Conservation (phyloP, 2,888 invertebrate species). For the Harpalus rufipes region DNA sequence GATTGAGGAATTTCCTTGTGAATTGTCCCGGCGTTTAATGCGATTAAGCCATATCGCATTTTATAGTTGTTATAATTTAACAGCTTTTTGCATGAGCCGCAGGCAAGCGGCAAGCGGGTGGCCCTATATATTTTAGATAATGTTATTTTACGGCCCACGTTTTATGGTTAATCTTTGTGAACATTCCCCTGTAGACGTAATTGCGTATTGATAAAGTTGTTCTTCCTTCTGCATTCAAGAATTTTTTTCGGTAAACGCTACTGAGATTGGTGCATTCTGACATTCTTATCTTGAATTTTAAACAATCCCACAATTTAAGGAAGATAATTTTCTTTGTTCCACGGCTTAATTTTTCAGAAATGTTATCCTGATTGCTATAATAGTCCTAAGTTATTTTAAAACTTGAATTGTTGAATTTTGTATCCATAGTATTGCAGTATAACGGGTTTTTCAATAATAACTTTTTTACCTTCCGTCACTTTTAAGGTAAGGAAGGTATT, state of each 20-base stretch:
- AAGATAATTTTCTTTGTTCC: slow-evolving; percentile 15
- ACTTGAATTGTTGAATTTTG: background rate
- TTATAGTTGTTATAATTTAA: slow-evolving; percentile 67
- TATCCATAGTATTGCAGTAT: no score
- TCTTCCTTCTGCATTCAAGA: slow-evolving; percentile 21
- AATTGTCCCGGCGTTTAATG: slow-evolving; percentile 65
- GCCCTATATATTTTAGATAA: slow-evolving; percentile 67
- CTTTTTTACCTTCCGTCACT: no score
- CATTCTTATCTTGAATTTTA: slow-evolving; percentile 10
- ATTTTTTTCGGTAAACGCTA: slow-evolving; percentile 11
- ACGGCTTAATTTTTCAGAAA: background rate
- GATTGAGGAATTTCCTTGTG: slow-evolving; percentile 62
- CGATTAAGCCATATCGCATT: slow-evolving; percentile 67
- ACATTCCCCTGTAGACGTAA: slow-evolving; percentile 63
- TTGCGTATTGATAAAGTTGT: slow-evolving; percentile 65
- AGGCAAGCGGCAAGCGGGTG: slow-evolving; percentile 45
- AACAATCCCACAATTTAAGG: background rate
- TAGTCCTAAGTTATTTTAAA: background rate
- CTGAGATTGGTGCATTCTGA: slow-evolving; percentile 13
- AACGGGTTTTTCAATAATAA: no score
- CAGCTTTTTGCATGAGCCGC: slow-evolving; percentile 64
- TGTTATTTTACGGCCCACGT: slow-evolving; percentile 63
- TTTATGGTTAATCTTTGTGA: slow-evolving; percentile 66
- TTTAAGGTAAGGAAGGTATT: no score
- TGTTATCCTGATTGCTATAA: background rate